Base-by-base conservation (phyloP, 2,797 vertebrate genomes). In the Rhyacichthys aspro region DNA sequence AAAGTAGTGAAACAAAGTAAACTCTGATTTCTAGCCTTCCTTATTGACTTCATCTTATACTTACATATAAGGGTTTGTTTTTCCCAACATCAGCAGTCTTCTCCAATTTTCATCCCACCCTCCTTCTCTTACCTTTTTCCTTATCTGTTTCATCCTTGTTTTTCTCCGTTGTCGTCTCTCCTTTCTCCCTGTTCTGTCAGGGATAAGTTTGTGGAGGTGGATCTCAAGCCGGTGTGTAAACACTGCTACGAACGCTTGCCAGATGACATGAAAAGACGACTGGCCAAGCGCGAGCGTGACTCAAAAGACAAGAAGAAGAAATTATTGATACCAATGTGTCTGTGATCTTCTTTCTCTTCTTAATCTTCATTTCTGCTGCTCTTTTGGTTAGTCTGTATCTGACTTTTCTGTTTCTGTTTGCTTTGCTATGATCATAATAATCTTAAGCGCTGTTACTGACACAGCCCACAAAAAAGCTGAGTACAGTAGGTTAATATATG, bases 161-260 rank as follows among this genome's bases (percentile, higher is more conserved):
- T 12, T 14, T 17, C 36, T 47, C 41, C 15, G 17, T 32, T 47
- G 70, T 33, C 67, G 80, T 62, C 78, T 81, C 55, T 86, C 67
- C 45, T 65, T 67, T 70, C 59, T 75, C 48, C 36, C 10, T 65
- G 73, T 61, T 2, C 62, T 81, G 70, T 81, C 94, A 98, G 97
- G 93, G 95, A 97, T 93, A 98, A 96, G 81, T 99, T 98, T 96
- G 95, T 98, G 92, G 97, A 98, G 92, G 95, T 98, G 90, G 97
- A 99, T 90, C 93, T 98, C 87, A 97, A 94, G 88, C 95, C 95
- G 67, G 93, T 97, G 87, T 99, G 96, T 92, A 97, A 95, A 88
- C 95, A 94, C 88, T 98, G 97, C 91, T 98, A 96, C 34, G 97
- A 98, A 81, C 92, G 88, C 89, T 92, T 98, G 91, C 97, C 97